Conservation (phyloP, 2,113 vertebrate species). For the mouse (Mus musculus) region DNA sequence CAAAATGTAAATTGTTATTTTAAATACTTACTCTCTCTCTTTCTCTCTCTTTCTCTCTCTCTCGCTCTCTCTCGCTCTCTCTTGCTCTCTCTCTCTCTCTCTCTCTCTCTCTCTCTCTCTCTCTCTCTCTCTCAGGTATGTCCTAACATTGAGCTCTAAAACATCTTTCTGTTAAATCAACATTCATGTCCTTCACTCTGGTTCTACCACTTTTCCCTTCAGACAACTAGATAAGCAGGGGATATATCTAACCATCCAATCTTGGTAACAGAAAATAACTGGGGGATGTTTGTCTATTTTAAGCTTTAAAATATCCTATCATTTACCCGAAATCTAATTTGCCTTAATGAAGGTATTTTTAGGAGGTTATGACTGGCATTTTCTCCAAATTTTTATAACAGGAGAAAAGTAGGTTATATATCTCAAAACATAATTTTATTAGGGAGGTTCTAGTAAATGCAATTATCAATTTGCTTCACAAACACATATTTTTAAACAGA, state of each 20-base stretch:
- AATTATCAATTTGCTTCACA: conserved; percentile 72
- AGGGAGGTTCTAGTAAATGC: conserved; percentile 57
- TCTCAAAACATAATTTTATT: conserved; percentile 66
- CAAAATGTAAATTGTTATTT: background rate
- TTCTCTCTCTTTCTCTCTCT: background rate
- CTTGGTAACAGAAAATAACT: background rate
- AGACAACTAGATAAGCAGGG: background rate
- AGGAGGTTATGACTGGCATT: background rate
- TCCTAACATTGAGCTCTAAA: background rate
- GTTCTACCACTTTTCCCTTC: background rate
- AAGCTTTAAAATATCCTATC: conserved; percentile 27
- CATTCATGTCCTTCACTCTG: background rate
- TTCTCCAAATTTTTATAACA: conserved; percentile 27
- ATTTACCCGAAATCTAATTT: conserved; percentile 42
- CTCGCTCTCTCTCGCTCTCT: background rate
- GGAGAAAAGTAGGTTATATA: background rate
- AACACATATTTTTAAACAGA: conserved; percentile 60
- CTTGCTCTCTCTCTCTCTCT: background rate
- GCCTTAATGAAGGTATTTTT: conserved; percentile 55
- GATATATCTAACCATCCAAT: background rate
- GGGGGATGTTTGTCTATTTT: background rate
- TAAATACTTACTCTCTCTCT: background rate
- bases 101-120: background rate
- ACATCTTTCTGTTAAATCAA: background rate
- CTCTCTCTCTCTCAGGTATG: background rate